These are phyloP conservation scores for Cyclophora albipunctata DNA, from an alignment of 2,888 invertebrate species.

Conservation along the genomic window DNA sequence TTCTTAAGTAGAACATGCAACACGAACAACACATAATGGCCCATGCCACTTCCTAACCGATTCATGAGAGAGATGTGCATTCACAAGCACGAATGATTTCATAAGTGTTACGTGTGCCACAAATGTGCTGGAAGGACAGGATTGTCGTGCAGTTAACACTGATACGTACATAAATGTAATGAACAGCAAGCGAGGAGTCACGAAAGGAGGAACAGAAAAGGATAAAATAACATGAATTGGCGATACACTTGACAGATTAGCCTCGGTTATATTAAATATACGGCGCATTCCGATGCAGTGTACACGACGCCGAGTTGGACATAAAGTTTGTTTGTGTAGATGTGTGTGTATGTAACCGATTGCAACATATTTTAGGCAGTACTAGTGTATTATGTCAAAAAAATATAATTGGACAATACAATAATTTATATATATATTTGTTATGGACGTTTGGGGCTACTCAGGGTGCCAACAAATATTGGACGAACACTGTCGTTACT, in stretches of 20 bases:
- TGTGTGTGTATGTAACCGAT: slow-evolving; percentile 25
- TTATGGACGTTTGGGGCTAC: slow-evolving; percentile 1
- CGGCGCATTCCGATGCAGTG: slow-evolving; percentile 64
- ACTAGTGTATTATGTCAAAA: slow-evolving; percentile 22
- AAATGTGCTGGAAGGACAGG: slow-evolving; percentile 67
- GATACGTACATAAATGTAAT: slow-evolving; percentile 53
- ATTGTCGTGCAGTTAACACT: slow-evolving; percentile 69
- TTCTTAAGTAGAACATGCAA: slow-evolving; percentile 66
- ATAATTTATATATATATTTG: background rate
- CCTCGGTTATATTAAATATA: slow-evolving; percentile 49
- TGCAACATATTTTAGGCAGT: slow-evolving; percentile 32
- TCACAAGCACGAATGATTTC: slow-evolving; percentile 66
- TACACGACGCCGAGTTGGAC: slow-evolving; percentile 45
- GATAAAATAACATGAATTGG: slow-evolving; percentile 43
- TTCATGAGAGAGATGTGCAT: slow-evolving; percentile 60
- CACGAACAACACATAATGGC: slow-evolving; percentile 71
- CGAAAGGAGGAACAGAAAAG: slow-evolving; percentile 52
- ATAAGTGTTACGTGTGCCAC: slow-evolving; percentile 59
- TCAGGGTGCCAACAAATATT: slow-evolving; percentile 35
- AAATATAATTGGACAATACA: background rate
- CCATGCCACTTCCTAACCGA: slow-evolving; percentile 61
- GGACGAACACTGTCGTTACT: slow-evolving; percentile 28
- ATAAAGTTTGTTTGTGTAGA: slow-evolving; percentile 38
- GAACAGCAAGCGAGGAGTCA: slow-evolving; percentile 66
- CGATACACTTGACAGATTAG: slow-evolving; percentile 56